A percentile compares a stretch with the other conserved stretches of the same genome.
Conservation (phyloP, 2,888 invertebrate genomes). For the Lasioglossum oenotherae region DNA sequence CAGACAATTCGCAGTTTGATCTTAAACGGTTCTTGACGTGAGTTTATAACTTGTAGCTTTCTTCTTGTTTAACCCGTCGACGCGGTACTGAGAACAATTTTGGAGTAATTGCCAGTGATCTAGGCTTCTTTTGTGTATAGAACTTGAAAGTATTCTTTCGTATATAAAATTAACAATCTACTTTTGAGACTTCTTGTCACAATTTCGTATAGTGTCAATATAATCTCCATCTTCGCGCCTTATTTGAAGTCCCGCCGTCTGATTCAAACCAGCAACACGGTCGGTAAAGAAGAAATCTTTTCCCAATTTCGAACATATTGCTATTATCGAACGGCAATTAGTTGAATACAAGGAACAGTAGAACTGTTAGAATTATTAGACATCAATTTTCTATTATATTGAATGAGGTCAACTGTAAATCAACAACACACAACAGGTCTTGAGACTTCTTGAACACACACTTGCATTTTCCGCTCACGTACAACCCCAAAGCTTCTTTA, state of each 20-base stretch:
- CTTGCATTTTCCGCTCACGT: not conserved
- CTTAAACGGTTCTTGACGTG: not conserved
- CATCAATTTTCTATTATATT: not conserved
- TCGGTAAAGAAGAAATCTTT: conserved; percentile 27
- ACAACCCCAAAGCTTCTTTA: not conserved
- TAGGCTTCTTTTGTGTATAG: not conserved
- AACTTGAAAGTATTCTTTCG: not conserved
- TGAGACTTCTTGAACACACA: not conserved
- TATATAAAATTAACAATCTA: not conserved
- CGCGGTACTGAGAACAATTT: not conserved
- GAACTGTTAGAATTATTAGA: not conserved
- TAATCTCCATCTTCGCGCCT: not conserved
- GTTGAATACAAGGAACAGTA: not conserved
- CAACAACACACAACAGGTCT: not conserved
- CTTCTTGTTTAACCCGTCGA: not conserved
- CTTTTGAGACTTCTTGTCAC: not conserved
- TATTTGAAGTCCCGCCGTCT: conserved; percentile 13
- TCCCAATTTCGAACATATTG: not conserved
- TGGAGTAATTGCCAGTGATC: not conserved
- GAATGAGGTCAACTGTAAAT: not conserved
- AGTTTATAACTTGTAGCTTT: not conserved
- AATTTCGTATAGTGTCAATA: not conserved
- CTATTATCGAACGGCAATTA: not conserved
- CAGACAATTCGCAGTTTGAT: not conserved
- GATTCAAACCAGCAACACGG: conserved; percentile 20